Evolutionary conservation across 2,888 invertebrate genomes (phyloP), one percentile per base, ranked within the genome.

Genomic region (Eumacrocentrus americanus): DNA sequence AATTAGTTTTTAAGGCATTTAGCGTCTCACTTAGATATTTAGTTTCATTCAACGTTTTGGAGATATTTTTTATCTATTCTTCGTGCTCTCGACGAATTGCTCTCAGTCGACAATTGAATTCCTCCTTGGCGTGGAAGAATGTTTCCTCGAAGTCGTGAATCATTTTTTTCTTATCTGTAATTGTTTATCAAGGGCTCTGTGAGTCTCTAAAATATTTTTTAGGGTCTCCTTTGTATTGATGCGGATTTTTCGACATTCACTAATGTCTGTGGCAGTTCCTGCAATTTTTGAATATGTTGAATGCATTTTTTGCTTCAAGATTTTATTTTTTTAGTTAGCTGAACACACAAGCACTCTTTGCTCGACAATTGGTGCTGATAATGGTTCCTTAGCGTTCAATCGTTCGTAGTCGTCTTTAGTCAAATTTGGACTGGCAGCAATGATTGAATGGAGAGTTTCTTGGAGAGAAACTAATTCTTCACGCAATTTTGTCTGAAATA

Each of bases 371-470:
- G 55, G 9, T 38, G 56, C n/a, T 61, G 60, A 57, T 65, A 68
- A 57, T 62, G 59, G 63, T 47, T 65, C 50, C 38, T 68, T 65
- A 6, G 65, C 68, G 37, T 63, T 66, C 37, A 68, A 57, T 34
- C 60, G 59, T 54, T 65, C 62, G 60, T 67, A 67, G 54, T 68
- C 67, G 11, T 64, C 61, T 58, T 63, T 67, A 22, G 62, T 64
- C 4, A 68, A 47, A 64, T 63, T 63, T 20, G 67, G 63, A 4
- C 58, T 57, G 6, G 55, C 40, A 16, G 58, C 53, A 29, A 44
- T 56, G 3, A 60, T 22, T 38, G 22, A 34, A 16, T 51, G 29
- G 6, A 67, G 50, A 42, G 57, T 56, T 25, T 40, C 34, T 38
- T 67, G 58, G 35, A 47, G 53, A 6, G 44, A 23, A 22, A 57